phyloP scores from a whole-genome alignment of 2,797 vertebrate species.

The Fistularia commersonii region DNA sequence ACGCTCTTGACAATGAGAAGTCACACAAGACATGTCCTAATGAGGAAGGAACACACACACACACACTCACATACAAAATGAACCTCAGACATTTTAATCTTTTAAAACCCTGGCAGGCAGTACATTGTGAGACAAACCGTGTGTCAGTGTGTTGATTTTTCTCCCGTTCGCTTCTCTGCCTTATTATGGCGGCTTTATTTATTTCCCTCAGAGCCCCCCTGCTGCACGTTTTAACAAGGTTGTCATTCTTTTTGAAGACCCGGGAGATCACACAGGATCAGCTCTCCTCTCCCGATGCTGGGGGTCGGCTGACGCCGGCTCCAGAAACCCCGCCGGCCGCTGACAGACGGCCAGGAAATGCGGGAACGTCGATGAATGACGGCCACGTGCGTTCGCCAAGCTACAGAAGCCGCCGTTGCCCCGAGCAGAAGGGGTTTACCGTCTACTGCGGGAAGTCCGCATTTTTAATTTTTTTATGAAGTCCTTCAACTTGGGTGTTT shows the following conservation, averaged over 20 bases:
- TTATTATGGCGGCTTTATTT: constrained; percentile 60
- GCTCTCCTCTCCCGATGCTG: constrained; percentile 47
- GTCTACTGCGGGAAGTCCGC: too few relatives aligned
- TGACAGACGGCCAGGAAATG: constrained; percentile 12
- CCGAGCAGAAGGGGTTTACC: too few relatives aligned
- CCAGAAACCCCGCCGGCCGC: constrained; percentile 4
- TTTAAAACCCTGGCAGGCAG: constrained; percentile 70
- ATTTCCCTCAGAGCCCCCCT: constrained; percentile 46
- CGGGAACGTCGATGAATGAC: too few relatives aligned
- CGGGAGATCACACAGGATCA: constrained; percentile 58
- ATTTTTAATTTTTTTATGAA: too few relatives aligned
- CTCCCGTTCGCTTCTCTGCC: constrained; percentile 21
- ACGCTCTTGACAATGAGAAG: constrained; percentile 69
- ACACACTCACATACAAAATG: constrained; percentile 41
- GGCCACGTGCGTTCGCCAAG: too few relatives aligned
- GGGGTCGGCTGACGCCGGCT: constrained; percentile 10
- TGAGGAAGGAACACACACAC: constrained; percentile 44
- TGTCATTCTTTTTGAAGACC: constrained; percentile 63
- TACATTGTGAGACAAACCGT: constrained; percentile 74
- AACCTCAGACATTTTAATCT: constrained; percentile 72
- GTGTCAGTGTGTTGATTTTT: constrained; percentile 66
- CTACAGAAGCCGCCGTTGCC: too few relatives aligned
- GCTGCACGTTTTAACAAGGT: constrained; percentile 67
- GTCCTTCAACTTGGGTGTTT: too few relatives aligned
- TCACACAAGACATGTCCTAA: constrained; percentile 71